Percentiles rank a stretch among this genome's conserved stretches.
Evolutionary conservation across 2,113 vertebrate genomes (phyloP).

Genomic region (Onychostruthus taczanowskii): DNA sequence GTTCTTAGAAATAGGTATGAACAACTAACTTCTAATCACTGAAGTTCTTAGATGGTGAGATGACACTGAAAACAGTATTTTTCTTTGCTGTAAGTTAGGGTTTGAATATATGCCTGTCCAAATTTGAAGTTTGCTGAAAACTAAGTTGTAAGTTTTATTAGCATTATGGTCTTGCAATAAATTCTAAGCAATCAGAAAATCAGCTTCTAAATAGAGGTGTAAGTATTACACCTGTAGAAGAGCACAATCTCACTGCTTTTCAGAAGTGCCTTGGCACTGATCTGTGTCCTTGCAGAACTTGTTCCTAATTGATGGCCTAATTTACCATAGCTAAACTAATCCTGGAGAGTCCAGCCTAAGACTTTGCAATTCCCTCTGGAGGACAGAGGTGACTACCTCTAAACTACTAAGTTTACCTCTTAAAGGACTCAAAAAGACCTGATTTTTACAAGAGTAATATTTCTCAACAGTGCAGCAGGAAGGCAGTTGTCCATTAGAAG

Average conservation of each 20-base stretch:
- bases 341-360: not conserved
- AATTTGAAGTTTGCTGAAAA: not conserved
- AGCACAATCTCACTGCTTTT: not conserved
- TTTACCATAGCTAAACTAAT: not conserved
- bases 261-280: not conserved
- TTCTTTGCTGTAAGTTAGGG: rapidly evolving
- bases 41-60: not conserved
- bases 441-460: not conserved
- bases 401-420: not conserved
- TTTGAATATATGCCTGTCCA: not conserved
- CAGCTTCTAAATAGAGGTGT: not conserved
- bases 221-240: not conserved
- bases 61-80: not conserved
- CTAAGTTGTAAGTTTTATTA: not conserved
- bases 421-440: not conserved
- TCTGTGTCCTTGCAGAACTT: not conserved
- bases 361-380: not conserved
- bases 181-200: not conserved
- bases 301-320: rapidly evolving
- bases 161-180: not conserved
- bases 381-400: not conserved
- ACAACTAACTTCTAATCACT: not conserved
- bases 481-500: not conserved
- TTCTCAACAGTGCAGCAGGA: not conserved
- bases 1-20: not conserved